A percentile compares a stretch with the other conserved stretches of the same genome.
Evolutionary conservation across 2,888 invertebrate genomes (phyloP).

Genomic region (Rhagonycha lutea): DNA sequence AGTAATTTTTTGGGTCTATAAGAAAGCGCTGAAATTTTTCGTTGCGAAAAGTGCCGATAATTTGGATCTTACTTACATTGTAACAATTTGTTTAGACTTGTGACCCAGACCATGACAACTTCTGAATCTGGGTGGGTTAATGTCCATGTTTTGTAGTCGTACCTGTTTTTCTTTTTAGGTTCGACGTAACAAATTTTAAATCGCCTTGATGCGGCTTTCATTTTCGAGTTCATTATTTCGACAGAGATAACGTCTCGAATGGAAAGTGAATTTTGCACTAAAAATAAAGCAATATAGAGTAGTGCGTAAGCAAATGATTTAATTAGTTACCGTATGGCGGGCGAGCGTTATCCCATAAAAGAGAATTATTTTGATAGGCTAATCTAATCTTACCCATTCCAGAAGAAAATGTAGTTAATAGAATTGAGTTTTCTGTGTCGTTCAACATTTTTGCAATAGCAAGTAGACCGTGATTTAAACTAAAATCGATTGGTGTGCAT

Average conservation of each 20-base stretch:
- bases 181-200: constrained; percentile 67
- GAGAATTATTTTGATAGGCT: constrained; percentile 63
- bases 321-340: constrained; percentile 59
- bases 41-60: constrained; percentile 46
- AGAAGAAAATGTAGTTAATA: constrained; percentile 60
- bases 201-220: constrained; percentile 52
- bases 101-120: constrained; percentile 65
- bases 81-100: constrained; percentile 48
- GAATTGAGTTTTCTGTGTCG: constrained; percentile 45
- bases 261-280: constrained; percentile 56
- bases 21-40: constrained; percentile 55
- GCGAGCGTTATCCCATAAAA: constrained; percentile 66
- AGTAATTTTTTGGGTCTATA: constrained; percentile 72
- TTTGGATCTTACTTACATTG: neutral
- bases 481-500: neutral
- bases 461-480: neutral
- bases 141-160: constrained; percentile 61
- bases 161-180: constrained; percentile 59
- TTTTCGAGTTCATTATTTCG: constrained; percentile 53
- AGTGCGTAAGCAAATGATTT: neutral
- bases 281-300: neutral
- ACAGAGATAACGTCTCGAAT: constrained; percentile 61
- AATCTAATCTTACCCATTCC: constrained; percentile 66
- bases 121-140: constrained; percentile 64
- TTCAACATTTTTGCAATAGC: constrained; percentile 31